These are phyloP conservation scores for Struthio camelus DNA, from an alignment of 2,113 vertebrate species.

Conservation along the genomic window DNA sequence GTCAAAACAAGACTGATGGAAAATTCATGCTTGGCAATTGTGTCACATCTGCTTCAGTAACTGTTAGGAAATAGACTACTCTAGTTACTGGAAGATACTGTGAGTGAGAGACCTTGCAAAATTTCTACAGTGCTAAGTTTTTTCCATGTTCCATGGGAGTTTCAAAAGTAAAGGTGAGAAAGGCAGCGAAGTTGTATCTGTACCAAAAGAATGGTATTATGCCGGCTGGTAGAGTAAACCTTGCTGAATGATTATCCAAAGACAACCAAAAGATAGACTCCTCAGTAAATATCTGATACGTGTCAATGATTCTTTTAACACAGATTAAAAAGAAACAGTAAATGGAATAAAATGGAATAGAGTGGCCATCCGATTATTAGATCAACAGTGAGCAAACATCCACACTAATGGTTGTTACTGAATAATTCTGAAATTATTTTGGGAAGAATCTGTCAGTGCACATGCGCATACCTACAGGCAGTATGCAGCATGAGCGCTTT, in stretches of 20 bases:
- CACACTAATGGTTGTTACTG: neutral
- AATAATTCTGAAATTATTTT: constrained; percentile 13
- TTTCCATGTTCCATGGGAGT: neutral
- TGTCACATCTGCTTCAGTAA: neutral
- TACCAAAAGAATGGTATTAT: neutral
- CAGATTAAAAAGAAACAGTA: neutral
- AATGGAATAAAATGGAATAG: neutral
- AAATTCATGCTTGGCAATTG: neutral
- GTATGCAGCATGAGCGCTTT: neutral
- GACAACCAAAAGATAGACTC: neutral
- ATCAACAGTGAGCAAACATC: neutral
- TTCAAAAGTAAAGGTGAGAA: neutral
- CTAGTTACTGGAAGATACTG: neutral
- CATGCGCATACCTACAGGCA: neutral
- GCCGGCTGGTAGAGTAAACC: neutral
- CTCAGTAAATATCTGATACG: neutral
- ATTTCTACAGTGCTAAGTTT: neutral
- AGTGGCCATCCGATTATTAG: neutral
- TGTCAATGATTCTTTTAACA: neutral
- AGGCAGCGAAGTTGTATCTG: neutral
- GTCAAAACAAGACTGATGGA: neutral
- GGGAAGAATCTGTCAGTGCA: neutral
- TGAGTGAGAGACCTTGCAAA: neutral
- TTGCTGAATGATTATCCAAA: neutral
- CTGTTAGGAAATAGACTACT: neutral